Evolutionary conservation across 2,888 invertebrate genomes (phyloP), one percentile per base, ranked within the genome.

Genomic region (Acrobasis repandana): DNA sequence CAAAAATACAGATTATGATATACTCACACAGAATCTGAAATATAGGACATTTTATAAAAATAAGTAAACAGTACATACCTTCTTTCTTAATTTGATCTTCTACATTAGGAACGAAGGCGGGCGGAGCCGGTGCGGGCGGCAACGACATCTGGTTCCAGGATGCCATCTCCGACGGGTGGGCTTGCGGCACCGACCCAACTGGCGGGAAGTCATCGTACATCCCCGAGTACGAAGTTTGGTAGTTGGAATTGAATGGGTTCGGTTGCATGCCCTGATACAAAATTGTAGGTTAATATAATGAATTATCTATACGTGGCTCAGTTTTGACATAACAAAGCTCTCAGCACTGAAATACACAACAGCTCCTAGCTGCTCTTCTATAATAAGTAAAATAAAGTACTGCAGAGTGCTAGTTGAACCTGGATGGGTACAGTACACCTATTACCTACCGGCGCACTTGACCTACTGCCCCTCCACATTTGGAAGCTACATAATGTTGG

Each of bases 41-140:
- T 51, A 15, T 18, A 14, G 16, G 54, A 60, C 10, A 15, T 46
- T 46, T 14, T 48, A 57, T 15, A 58, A 48, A 60, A 48, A 15
- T 15, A 0, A 18, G 56, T 38, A 47, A 16, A 36, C 20, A 11
- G 3, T 33, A 66, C 73, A 66, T 82, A 93, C 93, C 93, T 83
- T 93, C 93, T 82, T 93, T 93, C 70, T 93, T 93, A 15, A 90
- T 82, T 66, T 93, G 91, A 59, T 93, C 93, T 70, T 88, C 93
- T 57, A 86, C 79, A 67, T 85, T 87, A 62, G 78, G 82, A 11
- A 82, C 71, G 50, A 80, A 73, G 0, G 78, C 75, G 11, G 78
- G 74, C 0, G 82, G 75, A 10, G 77, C 79, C 0, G 82, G 72
- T 0, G 74, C 77, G 0, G 88, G 88, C 0, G 89, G 90, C 36